phyloP scores from a whole-genome alignment of 2,888 invertebrate species.

The Leucophenga maculata region DNA sequence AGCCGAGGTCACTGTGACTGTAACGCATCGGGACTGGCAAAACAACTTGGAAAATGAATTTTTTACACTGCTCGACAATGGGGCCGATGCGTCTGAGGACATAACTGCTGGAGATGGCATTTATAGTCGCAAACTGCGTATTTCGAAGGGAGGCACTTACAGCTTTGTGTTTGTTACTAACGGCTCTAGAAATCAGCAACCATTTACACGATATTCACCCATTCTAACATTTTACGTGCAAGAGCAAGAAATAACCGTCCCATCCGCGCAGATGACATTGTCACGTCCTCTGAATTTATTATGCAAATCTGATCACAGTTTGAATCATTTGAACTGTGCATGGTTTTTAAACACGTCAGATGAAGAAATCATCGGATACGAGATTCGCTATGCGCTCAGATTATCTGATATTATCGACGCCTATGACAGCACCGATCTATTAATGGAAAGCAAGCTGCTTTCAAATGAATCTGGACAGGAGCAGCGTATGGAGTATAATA shows the following conservation, averaged over 20 bases:
- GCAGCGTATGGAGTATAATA: constrained; percentile 40
- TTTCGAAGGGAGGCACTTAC: constrained; percentile 72
- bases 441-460: constrained; percentile 72
- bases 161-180: constrained; percentile 71
- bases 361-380: constrained; percentile 73
- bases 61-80: constrained; percentile 74
- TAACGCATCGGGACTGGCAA: background rate
- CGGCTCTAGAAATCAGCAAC: constrained; percentile 32
- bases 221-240: constrained; percentile 72
- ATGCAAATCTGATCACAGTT: constrained; percentile 75
- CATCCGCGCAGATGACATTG: background rate
- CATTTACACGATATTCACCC: constrained; percentile 74
- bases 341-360: constrained; percentile 51
- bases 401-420: constrained; percentile 73
- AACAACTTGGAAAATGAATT: no score
- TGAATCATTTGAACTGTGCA: constrained; percentile 76
- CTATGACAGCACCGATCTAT: constrained; percentile 71
- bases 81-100: constrained; percentile 77
- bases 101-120: constrained; percentile 78
- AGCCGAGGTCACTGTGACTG: background rate
- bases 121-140: constrained; percentile 77
- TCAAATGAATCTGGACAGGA: constrained; percentile 63
- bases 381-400: constrained; percentile 73
- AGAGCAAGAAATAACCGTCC: background rate
- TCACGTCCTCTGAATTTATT: constrained; percentile 75